phyloP scores from a whole-genome alignment of 2,113 vertebrate species.

The Gasterosteus aculeatus region DNA sequence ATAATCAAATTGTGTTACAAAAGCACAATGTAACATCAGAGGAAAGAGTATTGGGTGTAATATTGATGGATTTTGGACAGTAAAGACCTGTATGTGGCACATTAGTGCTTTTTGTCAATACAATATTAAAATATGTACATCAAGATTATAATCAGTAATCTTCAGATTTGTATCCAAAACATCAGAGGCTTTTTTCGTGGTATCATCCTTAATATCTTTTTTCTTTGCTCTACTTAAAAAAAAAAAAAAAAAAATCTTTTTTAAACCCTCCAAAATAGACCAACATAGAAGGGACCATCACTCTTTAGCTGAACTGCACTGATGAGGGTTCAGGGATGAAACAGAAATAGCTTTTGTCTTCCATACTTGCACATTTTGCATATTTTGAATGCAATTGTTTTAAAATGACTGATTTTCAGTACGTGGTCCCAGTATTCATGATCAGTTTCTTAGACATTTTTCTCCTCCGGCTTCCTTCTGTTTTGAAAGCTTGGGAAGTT shows the following conservation, averaged over 20 bases:
- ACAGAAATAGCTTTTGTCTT: not conserved
- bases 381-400: slow-evolving; percentile 1
- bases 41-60: not conserved
- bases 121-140: not conserved
- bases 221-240: not conserved
- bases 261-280: not conserved
- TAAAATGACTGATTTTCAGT: not conserved
- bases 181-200: not conserved
- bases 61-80: not conserved
- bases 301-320: not conserved
- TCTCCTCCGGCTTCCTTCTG: slow-evolving; percentile 10
- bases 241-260: not conserved
- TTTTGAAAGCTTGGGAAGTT: slow-evolving; percentile 30
- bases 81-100: not conserved
- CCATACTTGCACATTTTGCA: not conserved
- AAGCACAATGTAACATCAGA: not conserved
- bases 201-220: not conserved
- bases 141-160: not conserved
- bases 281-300: not conserved
- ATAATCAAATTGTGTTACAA: not conserved
- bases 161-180: not conserved
- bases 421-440: not conserved
- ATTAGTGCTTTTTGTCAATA: not conserved
- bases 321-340: not conserved
- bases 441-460: slow-evolving; percentile 6